A percentile compares a stretch with the other conserved stretches of the same genome.
These are phyloP conservation scores for Forficula auricularia DNA, from an alignment of 1,140 invertebrate species.

Conservation along the genomic window DNA sequence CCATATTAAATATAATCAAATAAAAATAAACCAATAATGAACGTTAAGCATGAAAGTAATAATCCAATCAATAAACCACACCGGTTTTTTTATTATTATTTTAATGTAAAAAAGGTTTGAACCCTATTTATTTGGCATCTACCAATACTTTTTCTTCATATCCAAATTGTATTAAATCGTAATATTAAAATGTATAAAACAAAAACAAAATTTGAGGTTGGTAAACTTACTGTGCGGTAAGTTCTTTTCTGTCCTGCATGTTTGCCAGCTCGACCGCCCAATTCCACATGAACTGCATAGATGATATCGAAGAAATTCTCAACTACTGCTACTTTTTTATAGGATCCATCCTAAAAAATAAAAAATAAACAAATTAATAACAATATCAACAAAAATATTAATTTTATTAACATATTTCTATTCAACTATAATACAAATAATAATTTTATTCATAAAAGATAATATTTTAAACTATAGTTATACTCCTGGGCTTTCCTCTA, in stretches of 20 bases:
- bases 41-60: no score
- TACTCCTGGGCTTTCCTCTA: neutral
- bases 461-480: neutral
- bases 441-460: neutral
- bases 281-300: constrained; percentile 82
- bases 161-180: no score
- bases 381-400: neutral
- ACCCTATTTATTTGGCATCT: no score
- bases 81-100: no score
- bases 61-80: no score
- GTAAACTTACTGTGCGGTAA: constrained; percentile 79
- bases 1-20: no score
- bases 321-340: constrained; percentile 83
- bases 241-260: constrained; percentile 92
- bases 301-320: constrained; percentile 97
- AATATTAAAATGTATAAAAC: no score
- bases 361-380: constrained; percentile 18
- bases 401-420: neutral
- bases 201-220: no score
- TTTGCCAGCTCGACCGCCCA: constrained; percentile 73
- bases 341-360: constrained; percentile 33
- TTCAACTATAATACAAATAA: neutral
- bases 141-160: no score
- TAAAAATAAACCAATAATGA: no score
- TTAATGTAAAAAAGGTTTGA: no score